These are phyloP conservation scores for Muscina levida DNA, from an alignment of 2,888 invertebrate genomes.

Conservation along the genomic window DNA sequence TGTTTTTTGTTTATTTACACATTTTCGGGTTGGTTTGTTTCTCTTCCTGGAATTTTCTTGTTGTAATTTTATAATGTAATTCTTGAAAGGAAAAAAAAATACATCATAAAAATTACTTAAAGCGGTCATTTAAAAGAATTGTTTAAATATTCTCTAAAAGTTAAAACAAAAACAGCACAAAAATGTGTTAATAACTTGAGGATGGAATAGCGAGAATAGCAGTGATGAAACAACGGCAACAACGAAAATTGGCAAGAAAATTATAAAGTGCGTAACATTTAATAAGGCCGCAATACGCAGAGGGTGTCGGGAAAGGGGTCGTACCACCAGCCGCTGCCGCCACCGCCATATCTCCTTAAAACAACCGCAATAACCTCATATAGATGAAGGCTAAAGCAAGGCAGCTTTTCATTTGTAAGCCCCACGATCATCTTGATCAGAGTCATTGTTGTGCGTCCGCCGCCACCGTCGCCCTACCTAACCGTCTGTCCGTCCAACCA, in stretches of 20 bases:
- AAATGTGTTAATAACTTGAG: conserved; percentile 7
- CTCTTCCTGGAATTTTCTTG: conserved; percentile 29
- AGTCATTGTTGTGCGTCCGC: too few relatives aligned
- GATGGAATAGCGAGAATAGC: too few relatives aligned
- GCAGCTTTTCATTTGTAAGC: not conserved
- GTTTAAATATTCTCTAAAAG: conserved; percentile 46
- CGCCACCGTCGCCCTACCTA: too few relatives aligned
- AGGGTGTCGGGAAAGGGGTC: too few relatives aligned
- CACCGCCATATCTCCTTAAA: not conserved
- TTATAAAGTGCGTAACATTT: conserved; percentile 63
- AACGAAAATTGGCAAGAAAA: conserved; percentile 26
- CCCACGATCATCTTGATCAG: too few relatives aligned
- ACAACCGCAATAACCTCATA: not conserved
- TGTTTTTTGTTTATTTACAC: not conserved
- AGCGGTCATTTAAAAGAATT: conserved; percentile 60
- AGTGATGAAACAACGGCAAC: not conserved
- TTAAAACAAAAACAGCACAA: not conserved
- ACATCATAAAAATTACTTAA: conserved; percentile 50
- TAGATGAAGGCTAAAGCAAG: not conserved
- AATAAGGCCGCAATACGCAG: conserved; percentile 31
- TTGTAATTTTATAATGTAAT: conserved; percentile 3
- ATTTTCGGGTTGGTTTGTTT: not conserved
- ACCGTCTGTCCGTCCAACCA: too few relatives aligned
- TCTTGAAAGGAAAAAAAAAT: not conserved
- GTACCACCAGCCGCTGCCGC: too few relatives aligned